These are phyloP conservation scores for Drosophila falleni DNA, from an alignment of 2,888 invertebrate genomes.

Conservation along the genomic window DNA sequence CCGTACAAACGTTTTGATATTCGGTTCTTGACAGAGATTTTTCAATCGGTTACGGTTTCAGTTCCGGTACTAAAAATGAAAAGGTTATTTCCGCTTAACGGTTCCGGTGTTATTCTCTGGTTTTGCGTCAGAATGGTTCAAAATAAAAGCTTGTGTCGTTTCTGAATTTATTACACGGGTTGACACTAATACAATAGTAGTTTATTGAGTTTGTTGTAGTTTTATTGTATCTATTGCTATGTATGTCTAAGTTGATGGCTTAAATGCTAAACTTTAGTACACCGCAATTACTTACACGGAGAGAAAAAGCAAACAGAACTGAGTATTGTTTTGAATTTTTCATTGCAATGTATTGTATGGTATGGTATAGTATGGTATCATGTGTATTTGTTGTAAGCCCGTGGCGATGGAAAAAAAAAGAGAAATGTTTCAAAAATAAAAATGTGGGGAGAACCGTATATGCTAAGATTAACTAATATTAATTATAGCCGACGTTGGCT, in stretches of 20 bases:
- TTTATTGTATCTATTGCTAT: constrained; percentile 6
- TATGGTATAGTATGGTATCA: neutral
- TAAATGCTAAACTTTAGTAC: constrained; percentile 24
- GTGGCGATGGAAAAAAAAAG: neutral
- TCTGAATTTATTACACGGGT: constrained; percentile 35
- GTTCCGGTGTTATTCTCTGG: too few relatives aligned
- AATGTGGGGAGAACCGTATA: neutral
- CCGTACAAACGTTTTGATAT: too few relatives aligned
- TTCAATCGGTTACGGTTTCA: too few relatives aligned
- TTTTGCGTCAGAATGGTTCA: neutral
- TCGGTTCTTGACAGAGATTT: too few relatives aligned
- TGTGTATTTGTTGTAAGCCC: constrained; percentile 1
- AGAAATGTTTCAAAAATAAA: neutral
- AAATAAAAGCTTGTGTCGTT: neutral
- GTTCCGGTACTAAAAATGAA: too few relatives aligned
- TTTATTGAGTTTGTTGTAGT: constrained; percentile 19
- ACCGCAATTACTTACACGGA: neutral
- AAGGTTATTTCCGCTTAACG: too few relatives aligned
- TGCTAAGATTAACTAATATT: constrained; percentile 1
- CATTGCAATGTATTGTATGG: neutral
- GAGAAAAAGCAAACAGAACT: constrained; percentile 8
- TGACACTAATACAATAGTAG: constrained; percentile 27
- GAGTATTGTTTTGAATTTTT: neutral
- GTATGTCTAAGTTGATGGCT: constrained; percentile 12
- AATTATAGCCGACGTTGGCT: neutral